A percentile compares a stretch with the other conserved stretches of the same genome.
phyloP scores from a whole-genome alignment of 2,113 vertebrate species.

The Salvelinus alpinus region DNA sequence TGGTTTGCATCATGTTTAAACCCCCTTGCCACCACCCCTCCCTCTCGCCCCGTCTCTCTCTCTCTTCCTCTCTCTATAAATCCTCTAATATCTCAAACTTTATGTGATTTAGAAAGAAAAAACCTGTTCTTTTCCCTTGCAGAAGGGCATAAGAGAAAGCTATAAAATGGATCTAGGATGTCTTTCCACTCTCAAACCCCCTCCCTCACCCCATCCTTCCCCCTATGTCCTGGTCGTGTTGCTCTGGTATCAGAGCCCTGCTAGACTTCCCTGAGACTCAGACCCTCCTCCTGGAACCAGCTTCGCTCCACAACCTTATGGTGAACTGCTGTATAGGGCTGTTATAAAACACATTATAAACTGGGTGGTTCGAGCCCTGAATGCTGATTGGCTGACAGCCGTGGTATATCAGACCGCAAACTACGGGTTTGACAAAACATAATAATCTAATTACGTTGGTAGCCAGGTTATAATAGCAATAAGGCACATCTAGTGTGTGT shows the following conservation, averaged over 20 bases:
- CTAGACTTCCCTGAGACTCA: constrained; percentile 31
- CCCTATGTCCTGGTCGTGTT: constrained; percentile 47
- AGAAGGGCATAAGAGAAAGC: constrained; percentile 67
- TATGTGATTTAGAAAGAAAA: constrained; percentile 67
- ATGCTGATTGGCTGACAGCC: too few relatives aligned
- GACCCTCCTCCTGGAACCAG: constrained; percentile 8
- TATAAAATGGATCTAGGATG: constrained; percentile 63
- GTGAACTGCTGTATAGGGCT: neutral
- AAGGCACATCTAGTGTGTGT: too few relatives aligned
- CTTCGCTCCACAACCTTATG: constrained; percentile 35
- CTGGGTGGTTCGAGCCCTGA: too few relatives aligned
- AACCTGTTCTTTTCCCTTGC: constrained; percentile 50
- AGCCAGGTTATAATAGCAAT: too few relatives aligned
- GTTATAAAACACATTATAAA: constrained; percentile 19
- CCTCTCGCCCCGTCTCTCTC: constrained; percentile 46
- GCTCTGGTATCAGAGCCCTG: constrained; percentile 51
- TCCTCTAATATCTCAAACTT: constrained; percentile 79
- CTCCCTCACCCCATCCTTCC: constrained; percentile 12
- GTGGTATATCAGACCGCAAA: too few relatives aligned
- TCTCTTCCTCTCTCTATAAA: constrained; percentile 80
- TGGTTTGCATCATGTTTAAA: constrained; percentile 99
- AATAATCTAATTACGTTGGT: too few relatives aligned
- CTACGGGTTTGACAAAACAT: too few relatives aligned
- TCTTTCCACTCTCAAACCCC: constrained; percentile 61
- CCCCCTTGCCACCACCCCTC: constrained; percentile 80